Base-by-base conservation (phyloP, 2,888 invertebrate genomes). In the Ellobium chinense region DNA sequence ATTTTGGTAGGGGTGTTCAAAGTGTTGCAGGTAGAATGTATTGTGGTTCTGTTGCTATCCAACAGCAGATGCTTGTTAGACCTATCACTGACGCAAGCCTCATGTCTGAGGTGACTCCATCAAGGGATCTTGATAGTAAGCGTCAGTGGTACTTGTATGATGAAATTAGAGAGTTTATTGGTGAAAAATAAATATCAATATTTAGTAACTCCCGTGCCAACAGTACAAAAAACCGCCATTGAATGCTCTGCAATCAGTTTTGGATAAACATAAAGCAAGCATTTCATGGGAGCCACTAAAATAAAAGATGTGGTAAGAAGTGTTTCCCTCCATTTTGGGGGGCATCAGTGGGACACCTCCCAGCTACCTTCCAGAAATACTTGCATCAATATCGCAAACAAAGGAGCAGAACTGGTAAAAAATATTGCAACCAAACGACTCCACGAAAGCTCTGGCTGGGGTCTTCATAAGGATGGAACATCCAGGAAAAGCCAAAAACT, bases 131-230 rank as follows among this genome's bases (percentile, higher is more conserved):
- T 14, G 24, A 0, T 24, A 27, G n/a, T 9, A 34, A 58, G 29
- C 2, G 78, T n/a, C 58, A 58, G 24, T 56, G 69, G 58, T 69
- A 78, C 29, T 14, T 78, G 0, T 78, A 27, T 39, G 37, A 69
- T 37, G 46, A 60, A 27, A 78, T 78, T 9, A 74, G 74, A 27
- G 62, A 74, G 14, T 74, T 74, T 74, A 36, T 60, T n/a, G n/a
- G n/a, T n/a, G n/a, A n/a, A n/a, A n/a, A n/a, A n/a, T n/a, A n/a
- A n/a, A n/a, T n/a, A n/a, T n/a, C n/a, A n/a, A n/a, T n/a, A n/a
- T n/a, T n/a, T n/a, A n/a, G n/a, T n/a, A n/a, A n/a, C n/a, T n/a
- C n/a, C n/a, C n/a, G n/a, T n/a, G n/a, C n/a, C n/a, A n/a, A n/a
- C n/a, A n/a, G n/a, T n/a, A n/a, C n/a, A n/a, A n/a, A n/a, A n/a